Percentiles rank a stretch among this genome's conserved stretches.
These are phyloP conservation scores for Pseudotriccus pelzelni DNA, from an alignment of 2,797 vertebrate genomes.

Conservation along the genomic window DNA sequence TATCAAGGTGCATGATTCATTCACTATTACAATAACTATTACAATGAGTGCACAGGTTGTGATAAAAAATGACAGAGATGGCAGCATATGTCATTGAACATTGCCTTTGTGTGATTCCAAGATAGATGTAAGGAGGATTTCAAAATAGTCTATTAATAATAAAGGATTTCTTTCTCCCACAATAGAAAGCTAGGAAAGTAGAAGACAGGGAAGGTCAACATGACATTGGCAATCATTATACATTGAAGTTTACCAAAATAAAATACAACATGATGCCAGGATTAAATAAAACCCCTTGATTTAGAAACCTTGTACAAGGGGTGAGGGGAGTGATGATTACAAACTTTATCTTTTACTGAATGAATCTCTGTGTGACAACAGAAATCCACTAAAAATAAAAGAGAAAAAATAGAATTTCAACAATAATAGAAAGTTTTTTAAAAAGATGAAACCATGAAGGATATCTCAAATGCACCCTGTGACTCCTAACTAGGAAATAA, in stretches of 20 bases:
- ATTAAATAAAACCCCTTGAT: conserved; percentile 6
- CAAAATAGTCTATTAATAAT: conserved; percentile 31
- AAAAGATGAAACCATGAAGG: neutral
- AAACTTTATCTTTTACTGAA: neutral
- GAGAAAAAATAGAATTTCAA: neutral
- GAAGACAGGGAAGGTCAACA: conserved; percentile 7
- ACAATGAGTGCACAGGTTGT: neutral
- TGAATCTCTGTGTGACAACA: neutral
- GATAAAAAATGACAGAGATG: conserved; percentile 18
- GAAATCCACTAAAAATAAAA: neutral
- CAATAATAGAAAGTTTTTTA: neutral
- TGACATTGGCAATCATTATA: conserved; percentile 5
- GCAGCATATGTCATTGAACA: conserved; percentile 8
- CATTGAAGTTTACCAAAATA: conserved; percentile 5
- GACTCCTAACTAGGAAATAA: neutral
- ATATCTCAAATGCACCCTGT: neutral
- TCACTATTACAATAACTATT: conserved; percentile 13
- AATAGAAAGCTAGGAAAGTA: neutral
- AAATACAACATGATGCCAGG: neutral
- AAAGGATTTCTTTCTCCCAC: conserved; percentile 7
- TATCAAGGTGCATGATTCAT: conserved; percentile 4
- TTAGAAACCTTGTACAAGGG: neutral
- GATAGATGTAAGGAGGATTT: neutral
- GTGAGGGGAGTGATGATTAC: neutral
- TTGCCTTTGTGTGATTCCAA: conserved; percentile 39